phyloP scores from a whole-genome alignment of 2,113 vertebrate species.

The Nyctereutes procyonoides region DNA sequence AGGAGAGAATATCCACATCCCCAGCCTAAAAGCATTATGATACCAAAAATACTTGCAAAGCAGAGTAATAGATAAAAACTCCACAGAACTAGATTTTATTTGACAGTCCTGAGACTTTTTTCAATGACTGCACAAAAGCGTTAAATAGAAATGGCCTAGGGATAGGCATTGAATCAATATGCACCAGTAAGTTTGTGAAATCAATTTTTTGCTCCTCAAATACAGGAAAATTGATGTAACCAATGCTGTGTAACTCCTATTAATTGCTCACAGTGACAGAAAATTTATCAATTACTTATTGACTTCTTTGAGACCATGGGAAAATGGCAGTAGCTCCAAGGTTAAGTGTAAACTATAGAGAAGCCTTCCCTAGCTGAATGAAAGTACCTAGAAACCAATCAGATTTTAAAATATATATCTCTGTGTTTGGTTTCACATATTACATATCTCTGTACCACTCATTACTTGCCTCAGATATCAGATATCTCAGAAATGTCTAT shows the following conservation, averaged over 20 bases:
- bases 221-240: slow-evolving; percentile 86
- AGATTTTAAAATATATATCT: background rate
- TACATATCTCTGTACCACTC: background rate
- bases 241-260: slow-evolving; percentile 84
- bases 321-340: slow-evolving; percentile 75
- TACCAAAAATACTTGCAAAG: slow-evolving; percentile 81
- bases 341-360: slow-evolving; percentile 69
- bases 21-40: slow-evolving; percentile 75
- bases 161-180: slow-evolving; percentile 86
- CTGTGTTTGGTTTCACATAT: background rate
- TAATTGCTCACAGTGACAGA: slow-evolving; percentile 87
- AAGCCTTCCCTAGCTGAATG: slow-evolving; percentile 45
- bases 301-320: slow-evolving; percentile 80
- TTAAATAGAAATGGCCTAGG: slow-evolving; percentile 87
- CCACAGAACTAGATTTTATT: slow-evolving; percentile 84
- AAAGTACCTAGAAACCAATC: slow-evolving; percentile 19
- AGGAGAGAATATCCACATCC: slow-evolving; percentile 54
- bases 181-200: slow-evolving; percentile 86
- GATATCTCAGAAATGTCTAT: background rate
- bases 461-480: background rate
- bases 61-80: slow-evolving; percentile 82
- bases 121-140: slow-evolving; percentile 83
- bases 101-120: slow-evolving; percentile 82
- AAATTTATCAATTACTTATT: slow-evolving; percentile 89
- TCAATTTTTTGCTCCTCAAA: slow-evolving; percentile 88